Evolutionary conservation across 2,797 vertebrate genomes (phyloP).

Genomic region (Parauchenoglanis punctatus): DNA sequence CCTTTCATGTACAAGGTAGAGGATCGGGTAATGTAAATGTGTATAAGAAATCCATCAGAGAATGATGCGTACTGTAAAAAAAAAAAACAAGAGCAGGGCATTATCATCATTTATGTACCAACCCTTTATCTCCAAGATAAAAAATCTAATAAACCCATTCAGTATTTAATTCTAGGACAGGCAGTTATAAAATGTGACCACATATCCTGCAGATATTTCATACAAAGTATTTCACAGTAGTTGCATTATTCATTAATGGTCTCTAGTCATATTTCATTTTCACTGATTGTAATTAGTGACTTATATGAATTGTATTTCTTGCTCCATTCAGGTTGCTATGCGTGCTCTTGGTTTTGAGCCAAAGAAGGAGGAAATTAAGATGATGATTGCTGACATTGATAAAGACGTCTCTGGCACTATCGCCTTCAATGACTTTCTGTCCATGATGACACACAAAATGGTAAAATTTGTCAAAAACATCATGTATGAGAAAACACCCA

Average conservation of each 20-base stretch:
- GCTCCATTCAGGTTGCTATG: slow-evolving; percentile 85
- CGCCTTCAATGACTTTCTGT: slow-evolving; percentile 86
- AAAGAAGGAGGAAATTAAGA: slow-evolving; percentile 94
- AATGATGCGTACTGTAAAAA: neutral
- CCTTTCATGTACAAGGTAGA: neutral
- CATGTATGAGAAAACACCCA: neutral
- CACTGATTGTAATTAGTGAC: neutral
- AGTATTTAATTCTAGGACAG: neutral
- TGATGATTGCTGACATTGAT: slow-evolving; percentile 87
- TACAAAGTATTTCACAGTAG: neutral
- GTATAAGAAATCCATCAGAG: neutral
- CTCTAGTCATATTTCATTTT: neutral
- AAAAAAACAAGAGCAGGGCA: neutral
- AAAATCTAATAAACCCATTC: neutral
- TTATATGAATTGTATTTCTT: neutral
- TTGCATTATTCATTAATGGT: neutral
- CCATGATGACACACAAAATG: slow-evolving; percentile 93
- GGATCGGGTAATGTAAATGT: neutral
- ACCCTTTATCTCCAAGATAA: neutral
- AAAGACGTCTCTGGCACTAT: slow-evolving; percentile 85
- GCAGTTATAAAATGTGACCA: neutral
- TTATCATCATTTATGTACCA: neutral
- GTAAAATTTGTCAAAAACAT: slow-evolving; percentile 67
- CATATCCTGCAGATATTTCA: neutral
- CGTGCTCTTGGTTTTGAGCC: slow-evolving; percentile 93